phyloP scores from a whole-genome alignment of 35 echinoderm and acorn worm genomes.

The Hemicentrotus pulcherrimus region DNA sequence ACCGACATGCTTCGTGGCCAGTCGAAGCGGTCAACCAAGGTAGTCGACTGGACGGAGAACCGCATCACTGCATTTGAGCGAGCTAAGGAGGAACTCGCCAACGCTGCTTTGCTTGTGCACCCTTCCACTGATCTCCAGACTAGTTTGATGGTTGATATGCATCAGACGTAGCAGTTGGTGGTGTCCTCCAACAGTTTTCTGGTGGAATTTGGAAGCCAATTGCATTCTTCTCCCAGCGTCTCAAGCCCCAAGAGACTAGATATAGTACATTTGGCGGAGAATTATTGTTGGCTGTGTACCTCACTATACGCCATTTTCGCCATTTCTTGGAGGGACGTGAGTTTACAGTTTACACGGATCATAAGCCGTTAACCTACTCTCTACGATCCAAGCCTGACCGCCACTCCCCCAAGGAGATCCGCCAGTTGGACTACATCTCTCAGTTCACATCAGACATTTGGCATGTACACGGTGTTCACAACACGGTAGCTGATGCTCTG shows the following conservation, averaged over 20 bases:
- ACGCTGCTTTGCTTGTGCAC: background rate
- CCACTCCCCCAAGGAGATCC: constrained; percentile 65
- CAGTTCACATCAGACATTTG: constrained; percentile 72
- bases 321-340: background rate
- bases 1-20: constrained; percentile 52
- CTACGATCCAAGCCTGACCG: constrained; percentile 51
- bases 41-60: background rate
- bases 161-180: constrained; percentile 55
- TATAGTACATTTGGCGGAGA: constrained; percentile 64
- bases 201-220: constrained; percentile 48
- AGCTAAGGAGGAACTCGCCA: background rate
- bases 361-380: constrained; percentile 59
- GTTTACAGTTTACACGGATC: background rate
- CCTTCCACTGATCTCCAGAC: background rate
- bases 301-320: constrained; percentile 39
- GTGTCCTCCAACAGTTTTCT: constrained; percentile 31
- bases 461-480: constrained; percentile 50
- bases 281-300: constrained; percentile 51
- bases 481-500: constrained; percentile 54
- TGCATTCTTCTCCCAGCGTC: constrained; percentile 61
- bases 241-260: constrained; percentile 34
- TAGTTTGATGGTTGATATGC: constrained; percentile 44
- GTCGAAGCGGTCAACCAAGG: background rate
- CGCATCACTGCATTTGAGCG: background rate
- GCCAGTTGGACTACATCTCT: constrained; percentile 65